Base-by-base conservation (phyloP, 2,113 vertebrate genomes). In the Sardina pilchardus region DNA sequence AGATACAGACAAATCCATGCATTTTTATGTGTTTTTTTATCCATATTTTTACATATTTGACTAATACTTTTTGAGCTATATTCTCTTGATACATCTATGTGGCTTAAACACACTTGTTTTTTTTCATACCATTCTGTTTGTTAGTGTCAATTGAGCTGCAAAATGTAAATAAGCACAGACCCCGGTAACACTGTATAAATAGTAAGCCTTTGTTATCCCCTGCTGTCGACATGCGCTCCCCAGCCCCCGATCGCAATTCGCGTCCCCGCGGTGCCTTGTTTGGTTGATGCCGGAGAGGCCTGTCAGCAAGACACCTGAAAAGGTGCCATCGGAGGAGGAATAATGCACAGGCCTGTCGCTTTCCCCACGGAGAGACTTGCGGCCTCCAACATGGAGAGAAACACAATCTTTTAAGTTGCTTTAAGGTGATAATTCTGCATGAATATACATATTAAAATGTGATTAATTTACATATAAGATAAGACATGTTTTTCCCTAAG, bases 291-390 rank as follows among this genome's bases (percentile, higher is more conserved):
- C 9, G 6, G n/a, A 67, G 63, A 10, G 63, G 63, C 63, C n/a
- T 67, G 63, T 78, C 71, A 78, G 30, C 3, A 2, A 30, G 14
- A 14, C 71, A 78, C 71, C 71, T 78, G 71, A 30, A 5, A 30
- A 78, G 71, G 71, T 78, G 71, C 71, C 30, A 12, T 36, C 34
- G 71, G 71, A 78, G 71, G 71, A n/a, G n/a, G n/a, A 26, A 67
- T 67, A 67, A 67, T 67, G 8, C 26, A 12, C 63, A 67, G 30
- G 10, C 6, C 63, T 67, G 63, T 30, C 63, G 26, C 7, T 67
- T 30, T 30, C 63, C 26, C n/a, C 63, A 6, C 63, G 30, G n/a
- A n/a, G n/a, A 30, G 63, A 67, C 30, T 67, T 12, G 30, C n/a
- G 7, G 63, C 63, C 5, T n/a, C 56, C 56, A 59, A 21, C 56